These are phyloP conservation scores for Tragelaphus strepsiceros DNA, from an alignment of 2,113 vertebrate species.

Conservation along the genomic window DNA sequence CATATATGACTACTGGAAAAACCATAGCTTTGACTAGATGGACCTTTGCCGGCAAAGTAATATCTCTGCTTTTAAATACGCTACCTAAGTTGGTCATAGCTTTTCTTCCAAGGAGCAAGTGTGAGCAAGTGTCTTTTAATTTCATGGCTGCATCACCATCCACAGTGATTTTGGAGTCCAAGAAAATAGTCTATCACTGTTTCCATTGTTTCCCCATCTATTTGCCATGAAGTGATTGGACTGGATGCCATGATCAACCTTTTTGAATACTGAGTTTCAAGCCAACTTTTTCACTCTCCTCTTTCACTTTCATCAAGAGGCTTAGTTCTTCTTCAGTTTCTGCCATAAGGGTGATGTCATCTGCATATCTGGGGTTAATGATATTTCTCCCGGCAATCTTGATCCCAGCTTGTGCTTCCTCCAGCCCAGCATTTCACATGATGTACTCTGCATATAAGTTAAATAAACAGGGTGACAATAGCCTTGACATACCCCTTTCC, in stretches of 20 bases:
- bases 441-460: background rate
- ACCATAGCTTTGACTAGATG: background rate
- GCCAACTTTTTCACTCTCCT: background rate
- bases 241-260: background rate
- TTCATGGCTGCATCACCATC: background rate
- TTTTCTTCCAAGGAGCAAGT: background rate
- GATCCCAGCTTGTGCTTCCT: background rate
- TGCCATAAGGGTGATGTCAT: background rate
- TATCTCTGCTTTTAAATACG: background rate
- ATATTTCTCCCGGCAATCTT: background rate
- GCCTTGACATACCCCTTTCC: background rate
- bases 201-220: background rate
- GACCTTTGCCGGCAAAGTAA: background rate
- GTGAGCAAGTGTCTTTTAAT: background rate
- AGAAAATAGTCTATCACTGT: background rate
- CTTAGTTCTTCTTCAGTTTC: background rate
- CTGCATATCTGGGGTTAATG: background rate
- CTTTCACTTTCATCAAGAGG: background rate
- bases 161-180: background rate
- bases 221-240: background rate
- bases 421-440: background rate
- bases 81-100: background rate
- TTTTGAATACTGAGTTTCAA: background rate
- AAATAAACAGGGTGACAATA: background rate
- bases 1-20: background rate